Evolutionary conservation across 2,797 vertebrate species (phyloP), one percentile per base, ranked within the genome.

Genomic region (Cephalopachus bancanus): DNA sequence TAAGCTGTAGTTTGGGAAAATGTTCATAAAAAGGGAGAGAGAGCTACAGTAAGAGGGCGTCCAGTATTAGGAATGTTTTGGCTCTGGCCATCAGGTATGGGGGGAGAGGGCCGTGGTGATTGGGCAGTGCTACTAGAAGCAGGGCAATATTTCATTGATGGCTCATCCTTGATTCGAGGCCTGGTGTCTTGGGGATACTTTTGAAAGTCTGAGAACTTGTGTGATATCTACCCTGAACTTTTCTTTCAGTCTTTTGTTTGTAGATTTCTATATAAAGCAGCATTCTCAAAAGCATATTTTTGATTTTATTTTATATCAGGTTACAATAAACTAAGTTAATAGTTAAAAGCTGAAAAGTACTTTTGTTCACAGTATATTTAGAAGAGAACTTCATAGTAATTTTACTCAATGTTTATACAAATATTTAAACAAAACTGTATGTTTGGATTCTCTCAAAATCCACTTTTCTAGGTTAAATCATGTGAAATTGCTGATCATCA

Each of bases 401-500:
- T 75, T 84, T 64, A 22, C 80, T 22, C 14, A 93, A n/a, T 91
- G 49, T 94, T 94, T 74, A 85, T 65, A 59, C 37, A 95, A 87
- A 74, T 10, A 74, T 80, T 91, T 91, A 65, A 86, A 59, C 51
- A 49, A 93, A 84, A 37, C 37, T 74, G 24, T 57, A 22, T 49
- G 30, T 90, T 91, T 85, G 57, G 64, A 85, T 95, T 8, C 8
- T 59, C 49, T 87, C 19, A 64, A 71, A 87, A 88, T 90, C 22
- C 12, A 55, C 44, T 55, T 76, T 97, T 92, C 60, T 75, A 37
- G 71, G 19, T 59, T 72, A 76, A 53, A 72, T 22, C 5, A 10
- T 67, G 30, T 84, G 79, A 90, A 90, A 78, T 24, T 81, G 24
- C 49, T 49, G 51, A 93, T 84, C 51, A 37, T 33, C 49, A 91